Conservation (phyloP, 2,888 invertebrate species). For the Subacronicta megacephala region DNA sequence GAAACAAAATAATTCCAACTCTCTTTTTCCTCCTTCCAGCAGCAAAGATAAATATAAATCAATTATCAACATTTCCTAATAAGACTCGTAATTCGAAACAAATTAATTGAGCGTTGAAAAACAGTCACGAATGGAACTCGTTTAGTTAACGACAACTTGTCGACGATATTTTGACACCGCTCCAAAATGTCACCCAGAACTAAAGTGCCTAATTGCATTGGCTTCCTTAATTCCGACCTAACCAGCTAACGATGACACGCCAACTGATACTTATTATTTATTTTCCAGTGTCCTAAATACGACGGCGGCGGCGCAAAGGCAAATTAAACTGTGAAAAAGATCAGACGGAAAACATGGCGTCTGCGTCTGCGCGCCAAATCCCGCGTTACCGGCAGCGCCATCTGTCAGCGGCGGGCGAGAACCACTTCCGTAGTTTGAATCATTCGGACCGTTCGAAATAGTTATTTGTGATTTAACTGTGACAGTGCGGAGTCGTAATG, state of each 20-base stretch:
- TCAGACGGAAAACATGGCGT: slow-evolving; percentile 81
- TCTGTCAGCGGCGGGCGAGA: slow-evolving; percentile 70
- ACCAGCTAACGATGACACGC: slow-evolving; percentile 62
- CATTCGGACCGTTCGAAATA: slow-evolving; percentile 81
- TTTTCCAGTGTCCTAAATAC: slow-evolving; percentile 84
- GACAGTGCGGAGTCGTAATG: slow-evolving; percentile 80
- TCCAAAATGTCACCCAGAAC: slow-evolving; percentile 65
- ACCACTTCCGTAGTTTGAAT: slow-evolving; percentile 77
- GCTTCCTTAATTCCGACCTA: slow-evolving; percentile 76
- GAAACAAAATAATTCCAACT: no score
- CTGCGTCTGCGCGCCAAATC: slow-evolving; percentile 80
- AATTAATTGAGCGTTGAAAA: slow-evolving; percentile 56
- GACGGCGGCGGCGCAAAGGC: slow-evolving; percentile 66
- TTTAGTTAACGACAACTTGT: slow-evolving; percentile 59
- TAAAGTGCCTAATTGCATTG: slow-evolving; percentile 76
- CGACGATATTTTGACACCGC: slow-evolving; percentile 72
- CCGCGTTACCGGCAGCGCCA: slow-evolving; percentile 74
- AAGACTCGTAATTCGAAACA: slow-evolving; percentile 46
- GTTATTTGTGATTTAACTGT: slow-evolving; percentile 78
- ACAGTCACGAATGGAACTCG: slow-evolving; percentile 44
- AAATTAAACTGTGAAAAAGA: slow-evolving; percentile 82
- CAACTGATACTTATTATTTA: slow-evolving; percentile 77
- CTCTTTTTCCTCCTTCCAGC: not conserved
- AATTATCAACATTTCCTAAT: slow-evolving; percentile 29
- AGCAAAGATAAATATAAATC: not conserved